A percentile compares a stretch with the other conserved stretches of the same genome.
phyloP scores from a whole-genome alignment of 2,797 vertebrate species.

The Buceros bicornis region DNA sequence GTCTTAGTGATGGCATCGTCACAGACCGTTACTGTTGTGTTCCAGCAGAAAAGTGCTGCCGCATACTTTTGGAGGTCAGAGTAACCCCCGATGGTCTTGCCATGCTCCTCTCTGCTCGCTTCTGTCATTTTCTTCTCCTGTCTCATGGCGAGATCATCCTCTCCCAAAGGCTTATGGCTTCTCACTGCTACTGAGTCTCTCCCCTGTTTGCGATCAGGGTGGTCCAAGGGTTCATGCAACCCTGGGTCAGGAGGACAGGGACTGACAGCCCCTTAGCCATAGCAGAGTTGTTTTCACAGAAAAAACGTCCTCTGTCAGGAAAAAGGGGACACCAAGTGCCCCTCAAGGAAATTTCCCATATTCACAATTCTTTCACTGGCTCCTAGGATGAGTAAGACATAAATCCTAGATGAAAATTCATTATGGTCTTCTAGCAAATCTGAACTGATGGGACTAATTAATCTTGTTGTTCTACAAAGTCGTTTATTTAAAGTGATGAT shows the following conservation, averaged over 20 bases:
- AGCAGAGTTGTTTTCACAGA: not conserved
- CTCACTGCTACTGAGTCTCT: not conserved
- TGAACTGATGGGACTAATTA: slow-evolving; percentile 55
- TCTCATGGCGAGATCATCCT: not conserved
- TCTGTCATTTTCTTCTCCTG: not conserved
- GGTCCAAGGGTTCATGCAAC: not conserved
- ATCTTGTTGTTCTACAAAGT: slow-evolving; percentile 21
- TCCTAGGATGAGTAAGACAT: not conserved
- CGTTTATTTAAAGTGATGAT: slow-evolving; percentile 15
- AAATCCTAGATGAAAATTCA: slow-evolving; percentile 29
- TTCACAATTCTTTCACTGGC: not conserved
- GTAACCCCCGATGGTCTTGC: not conserved
- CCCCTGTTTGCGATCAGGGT: not conserved
- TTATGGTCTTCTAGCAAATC: slow-evolving; percentile 6
- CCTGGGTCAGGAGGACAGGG: not conserved
- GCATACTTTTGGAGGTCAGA: not conserved
- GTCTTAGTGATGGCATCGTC: not conserved
- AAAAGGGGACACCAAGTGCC: not conserved
- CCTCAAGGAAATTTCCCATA: not conserved
- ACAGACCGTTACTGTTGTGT: not conserved
- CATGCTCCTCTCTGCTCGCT: rapidly evolving
- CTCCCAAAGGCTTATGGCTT: not conserved
- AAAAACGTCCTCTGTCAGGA: not conserved
- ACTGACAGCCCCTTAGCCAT: not conserved
- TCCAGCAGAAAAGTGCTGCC: not conserved